A percentile compares a stretch with the other conserved stretches of the same genome.
phyloP scores from a whole-genome alignment of 2,113 vertebrate species.

The Ochotona curzoniae region DNA sequence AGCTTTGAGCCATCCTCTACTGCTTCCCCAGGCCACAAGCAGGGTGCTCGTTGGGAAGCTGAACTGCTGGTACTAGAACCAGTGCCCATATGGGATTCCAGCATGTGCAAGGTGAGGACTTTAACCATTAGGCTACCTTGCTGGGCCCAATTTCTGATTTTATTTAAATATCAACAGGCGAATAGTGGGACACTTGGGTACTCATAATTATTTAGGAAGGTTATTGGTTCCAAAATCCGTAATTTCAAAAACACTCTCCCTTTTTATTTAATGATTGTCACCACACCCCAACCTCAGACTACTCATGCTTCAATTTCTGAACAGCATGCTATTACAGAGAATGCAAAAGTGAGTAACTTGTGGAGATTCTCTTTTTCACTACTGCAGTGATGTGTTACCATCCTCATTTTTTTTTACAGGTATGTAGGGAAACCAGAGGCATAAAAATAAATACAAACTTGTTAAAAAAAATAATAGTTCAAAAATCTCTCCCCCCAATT shows the following conservation, averaged over 20 bases:
- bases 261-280: not conserved
- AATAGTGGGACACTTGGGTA: not conserved
- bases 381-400: not conserved
- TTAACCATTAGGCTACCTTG: too few species aligned
- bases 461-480: not conserved
- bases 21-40: too few species aligned
- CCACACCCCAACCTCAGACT: not conserved
- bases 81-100: too few species aligned
- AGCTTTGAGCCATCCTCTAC: too few species aligned
- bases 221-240: not conserved
- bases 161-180: not conserved
- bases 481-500: not conserved
- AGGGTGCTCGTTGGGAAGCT: too few species aligned
- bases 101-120: too few species aligned
- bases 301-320: not conserved
- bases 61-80: too few species aligned
- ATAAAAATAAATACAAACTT: not conserved
- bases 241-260: not conserved
- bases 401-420: not conserved
- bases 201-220: not conserved
- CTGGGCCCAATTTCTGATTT: not conserved
- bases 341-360: not conserved
- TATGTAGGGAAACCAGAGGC: not conserved
- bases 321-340: not conserved
- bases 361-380: not conserved